Base-by-base conservation (phyloP, 1,140 invertebrate species). In the Zaprionus kolodkinae region DNA sequence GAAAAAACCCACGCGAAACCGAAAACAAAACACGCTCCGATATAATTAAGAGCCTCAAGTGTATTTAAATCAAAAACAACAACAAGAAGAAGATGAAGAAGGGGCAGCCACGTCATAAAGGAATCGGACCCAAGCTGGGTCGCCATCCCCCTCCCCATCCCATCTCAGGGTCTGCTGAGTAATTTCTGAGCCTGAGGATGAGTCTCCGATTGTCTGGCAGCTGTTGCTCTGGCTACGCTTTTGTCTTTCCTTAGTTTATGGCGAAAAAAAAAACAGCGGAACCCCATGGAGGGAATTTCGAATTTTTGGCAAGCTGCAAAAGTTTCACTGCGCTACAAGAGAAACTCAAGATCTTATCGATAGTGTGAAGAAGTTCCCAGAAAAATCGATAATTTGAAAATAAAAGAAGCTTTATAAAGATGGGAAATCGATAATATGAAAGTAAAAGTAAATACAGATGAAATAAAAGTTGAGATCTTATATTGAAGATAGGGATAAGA, bases 11-110 rank as follows among this genome's bases (percentile, higher is more conserved):
- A 25, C 45, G 45, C 45, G 45, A 50, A 56, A 45, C 50, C 40
- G 36, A 69, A 67, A 83, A 62, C 67, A 71, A 76, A 80, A 76
- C 72, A 75, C 72, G 68, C 72, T 76, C 74, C 76, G 79, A 79
- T 87, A 87, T 87, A 87, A 87, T 87, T 87, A 87, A 87, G 79
- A 80, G 84, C 77, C 84, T 78, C 69, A 63, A 87, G 84, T 87
- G 73, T 78, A 75, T 88, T 88, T 87, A 80, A 87, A 87, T 88
- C 74, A 78, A 82, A 87, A 79, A 50, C 21, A 56, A 56, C 17
- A n/a, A 72, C 69, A 52, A 33, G 5, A 57, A 68, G 10, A 12
- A 33, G 5, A 57, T 64, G 10, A 12, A 64, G 57, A 79, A 73
- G 65, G 66, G 55, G 25, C 65, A 71, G 55, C 61, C 69, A 64